Evolutionary conservation across 1,140 invertebrate species (phyloP).

Genomic region (Euschistus heros): DNA sequence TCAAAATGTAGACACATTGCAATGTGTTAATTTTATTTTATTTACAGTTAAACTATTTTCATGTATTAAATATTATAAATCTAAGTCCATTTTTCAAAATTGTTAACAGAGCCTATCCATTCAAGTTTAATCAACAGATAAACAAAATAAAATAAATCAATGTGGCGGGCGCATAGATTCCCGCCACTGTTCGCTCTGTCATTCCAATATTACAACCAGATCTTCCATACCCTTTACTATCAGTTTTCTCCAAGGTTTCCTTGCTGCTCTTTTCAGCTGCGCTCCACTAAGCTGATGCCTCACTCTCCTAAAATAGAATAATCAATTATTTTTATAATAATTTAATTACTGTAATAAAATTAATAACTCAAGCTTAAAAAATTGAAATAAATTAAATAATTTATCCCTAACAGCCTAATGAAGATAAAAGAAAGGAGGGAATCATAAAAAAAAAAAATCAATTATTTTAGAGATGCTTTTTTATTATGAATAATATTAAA

Average conservation of each 20-base stretch:
- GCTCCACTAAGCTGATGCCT: constrained; percentile 65
- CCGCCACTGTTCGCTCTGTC: constrained; percentile 28
- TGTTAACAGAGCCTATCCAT: constrained; percentile 5
- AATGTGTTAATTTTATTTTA: not conserved
- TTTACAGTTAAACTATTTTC: not conserved
- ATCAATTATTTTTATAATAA: constrained; percentile 12
- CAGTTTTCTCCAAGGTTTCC: constrained; percentile 77
- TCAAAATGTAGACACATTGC: not conserved
- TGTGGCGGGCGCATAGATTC: constrained; percentile 32
- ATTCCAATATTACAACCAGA: constrained; percentile 30
- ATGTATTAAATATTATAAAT: not conserved
- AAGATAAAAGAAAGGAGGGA: too few species aligned
- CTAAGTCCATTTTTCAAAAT: not conserved
- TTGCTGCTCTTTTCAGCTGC: constrained; percentile 75
- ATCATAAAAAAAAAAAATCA: too few species aligned
- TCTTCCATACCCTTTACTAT: constrained; percentile 34
- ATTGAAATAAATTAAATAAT: too few species aligned
- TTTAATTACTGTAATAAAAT: too few species aligned
- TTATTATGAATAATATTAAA: too few species aligned
- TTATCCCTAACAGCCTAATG: too few species aligned
- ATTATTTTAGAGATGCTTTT: too few species aligned
- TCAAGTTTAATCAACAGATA: constrained; percentile 7
- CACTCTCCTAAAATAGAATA: constrained; percentile 52
- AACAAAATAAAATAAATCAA: constrained; percentile 22
- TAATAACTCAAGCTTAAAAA: too few species aligned